Conservation (phyloP, 2,797 vertebrate species). For the Anisognathus igniventris region DNA sequence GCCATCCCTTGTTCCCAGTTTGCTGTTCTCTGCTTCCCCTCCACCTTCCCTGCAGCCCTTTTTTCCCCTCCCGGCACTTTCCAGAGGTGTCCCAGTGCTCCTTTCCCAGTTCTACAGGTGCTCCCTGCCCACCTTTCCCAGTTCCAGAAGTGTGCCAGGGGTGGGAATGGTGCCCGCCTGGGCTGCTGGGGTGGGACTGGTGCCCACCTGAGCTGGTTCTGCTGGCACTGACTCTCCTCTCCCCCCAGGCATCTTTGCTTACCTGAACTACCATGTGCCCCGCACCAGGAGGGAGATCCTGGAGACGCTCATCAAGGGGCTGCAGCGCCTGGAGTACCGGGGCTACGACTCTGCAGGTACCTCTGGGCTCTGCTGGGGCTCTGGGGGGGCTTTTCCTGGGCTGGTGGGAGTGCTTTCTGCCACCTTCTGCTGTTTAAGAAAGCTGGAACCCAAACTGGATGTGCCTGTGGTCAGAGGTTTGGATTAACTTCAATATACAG, state of each 20-base stretch:
- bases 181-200: too few species aligned
- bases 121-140: too few species aligned
- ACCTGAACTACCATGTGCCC: conserved; percentile 97
- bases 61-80: too few species aligned
- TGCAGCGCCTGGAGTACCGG: conserved; percentile 93
- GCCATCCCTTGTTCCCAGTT: too few species aligned
- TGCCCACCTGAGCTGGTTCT: too few species aligned
- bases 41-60: too few species aligned
- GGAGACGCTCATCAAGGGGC: conserved; percentile 94
- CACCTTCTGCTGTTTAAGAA: not conserved
- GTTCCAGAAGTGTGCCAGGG: not conserved
- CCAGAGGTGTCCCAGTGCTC: too few species aligned
- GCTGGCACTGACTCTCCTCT: not conserved
- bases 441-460: not conserved
- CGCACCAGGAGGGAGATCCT: conserved; percentile 93
- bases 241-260: conserved; percentile 92
- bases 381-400: accelerated
- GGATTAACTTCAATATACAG: not conserved
- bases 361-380: accelerated
- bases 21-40: too few species aligned
- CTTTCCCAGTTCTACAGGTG: too few species aligned
- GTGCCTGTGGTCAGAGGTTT: not conserved
- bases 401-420: not conserved
- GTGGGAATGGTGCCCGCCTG: too few species aligned
- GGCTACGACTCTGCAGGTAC: conserved; percentile 97